phyloP scores from a whole-genome alignment of 2,113 vertebrate genomes.

The Talpa occidentalis region DNA sequence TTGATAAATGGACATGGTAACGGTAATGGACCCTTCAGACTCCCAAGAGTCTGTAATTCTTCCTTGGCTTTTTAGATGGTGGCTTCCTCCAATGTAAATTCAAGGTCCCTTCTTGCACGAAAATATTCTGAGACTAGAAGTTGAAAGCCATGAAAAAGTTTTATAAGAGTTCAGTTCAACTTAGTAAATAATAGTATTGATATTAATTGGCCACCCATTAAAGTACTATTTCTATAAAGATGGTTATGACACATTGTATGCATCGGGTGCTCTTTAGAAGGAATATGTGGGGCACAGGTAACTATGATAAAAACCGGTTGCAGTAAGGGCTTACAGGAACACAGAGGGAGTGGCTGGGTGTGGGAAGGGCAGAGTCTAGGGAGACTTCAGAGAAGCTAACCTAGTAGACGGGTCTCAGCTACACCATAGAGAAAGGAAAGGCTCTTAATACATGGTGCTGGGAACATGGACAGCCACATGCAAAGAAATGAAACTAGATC shows the following conservation, averaged over 20 bases:
- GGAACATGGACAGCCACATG: too few relatives aligned
- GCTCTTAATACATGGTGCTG: too few relatives aligned
- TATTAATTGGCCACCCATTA: background rate
- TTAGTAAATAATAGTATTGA: background rate
- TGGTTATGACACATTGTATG: too few relatives aligned
- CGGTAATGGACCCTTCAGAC: background rate
- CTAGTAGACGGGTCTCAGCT: accelerated
- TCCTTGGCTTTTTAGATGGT: background rate
- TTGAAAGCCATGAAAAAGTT: background rate
- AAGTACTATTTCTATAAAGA: background rate
- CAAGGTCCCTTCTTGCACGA: background rate
- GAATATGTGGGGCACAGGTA: accelerated
- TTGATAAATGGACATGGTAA: background rate
- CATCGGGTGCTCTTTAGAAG: background rate
- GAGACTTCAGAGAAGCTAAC: background rate
- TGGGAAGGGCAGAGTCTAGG: background rate
- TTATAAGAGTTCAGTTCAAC: background rate
- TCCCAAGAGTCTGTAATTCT: background rate
- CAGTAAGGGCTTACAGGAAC: background rate
- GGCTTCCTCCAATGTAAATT: background rate
- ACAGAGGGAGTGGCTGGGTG: background rate
- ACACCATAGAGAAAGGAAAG: too few relatives aligned
- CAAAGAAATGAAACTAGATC: too few relatives aligned
- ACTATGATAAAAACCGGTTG: accelerated
- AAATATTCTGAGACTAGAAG: background rate